Evolutionary conservation across 2,797 vertebrate genomes (phyloP).

Genomic region (Cottoperca gobio): DNA sequence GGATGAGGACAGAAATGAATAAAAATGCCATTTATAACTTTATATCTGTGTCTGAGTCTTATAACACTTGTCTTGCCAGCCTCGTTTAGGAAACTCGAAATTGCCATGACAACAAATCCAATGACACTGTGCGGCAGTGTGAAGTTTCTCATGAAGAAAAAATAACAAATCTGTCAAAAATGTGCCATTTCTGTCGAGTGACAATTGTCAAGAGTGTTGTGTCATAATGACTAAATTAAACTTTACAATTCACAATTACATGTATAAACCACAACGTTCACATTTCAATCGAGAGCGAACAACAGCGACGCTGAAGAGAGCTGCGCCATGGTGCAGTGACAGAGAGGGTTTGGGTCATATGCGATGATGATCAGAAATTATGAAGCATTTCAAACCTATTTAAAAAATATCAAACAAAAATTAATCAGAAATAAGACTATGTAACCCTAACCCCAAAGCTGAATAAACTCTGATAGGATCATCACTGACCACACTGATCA

Average conservation of each 20-base stretch:
- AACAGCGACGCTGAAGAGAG: conserved; percentile 10
- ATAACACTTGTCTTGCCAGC: neutral
- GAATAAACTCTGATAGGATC: neutral
- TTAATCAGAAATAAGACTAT: conserved; percentile 10
- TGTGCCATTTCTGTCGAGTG: accelerated
- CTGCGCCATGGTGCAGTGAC: neutral
- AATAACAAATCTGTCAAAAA: too few species aligned
- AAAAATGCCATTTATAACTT: neutral
- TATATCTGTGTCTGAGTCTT: neutral
- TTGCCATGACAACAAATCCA: neutral
- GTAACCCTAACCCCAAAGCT: conserved; percentile 1
- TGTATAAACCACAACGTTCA: conserved; percentile 34
- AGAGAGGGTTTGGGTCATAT: conserved; percentile 8
- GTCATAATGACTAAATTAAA: conserved; percentile 33
- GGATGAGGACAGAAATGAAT: neutral
- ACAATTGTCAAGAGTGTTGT: neutral
- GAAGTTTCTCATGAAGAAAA: neutral
- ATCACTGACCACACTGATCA: too few species aligned
- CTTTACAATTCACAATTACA: conserved; percentile 34
- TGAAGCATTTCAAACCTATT: conserved; percentile 3
- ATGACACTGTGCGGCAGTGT: too few species aligned
- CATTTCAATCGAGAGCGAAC: conserved; percentile 37
- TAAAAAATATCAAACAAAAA: neutral
- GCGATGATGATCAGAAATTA: neutral
- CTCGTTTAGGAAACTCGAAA: conserved; percentile 4